Evolutionary conservation across 2,797 vertebrate species (phyloP).

Genomic region (Cossypha dichroa): DNA sequence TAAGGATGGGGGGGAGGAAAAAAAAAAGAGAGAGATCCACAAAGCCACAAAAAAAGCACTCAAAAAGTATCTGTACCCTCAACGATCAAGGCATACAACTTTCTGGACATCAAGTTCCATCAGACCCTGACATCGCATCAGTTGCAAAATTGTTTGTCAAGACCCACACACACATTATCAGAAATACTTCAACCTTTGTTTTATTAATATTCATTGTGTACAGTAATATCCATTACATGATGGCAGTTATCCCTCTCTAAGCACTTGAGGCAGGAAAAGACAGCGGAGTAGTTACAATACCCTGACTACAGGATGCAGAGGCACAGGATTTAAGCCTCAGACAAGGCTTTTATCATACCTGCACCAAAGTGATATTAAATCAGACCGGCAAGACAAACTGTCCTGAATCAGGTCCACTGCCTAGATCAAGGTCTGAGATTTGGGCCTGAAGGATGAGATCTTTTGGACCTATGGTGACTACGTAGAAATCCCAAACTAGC

Average conservation of each 20-base stretch:
- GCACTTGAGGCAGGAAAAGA: background rate
- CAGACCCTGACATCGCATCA: background rate
- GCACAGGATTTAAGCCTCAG: background rate
- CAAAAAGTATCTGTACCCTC: background rate
- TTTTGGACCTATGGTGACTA: background rate
- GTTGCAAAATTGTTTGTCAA: background rate
- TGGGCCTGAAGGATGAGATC: background rate
- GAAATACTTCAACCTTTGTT: background rate
- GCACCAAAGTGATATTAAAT: background rate
- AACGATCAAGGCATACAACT: background rate
- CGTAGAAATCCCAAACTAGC: background rate
- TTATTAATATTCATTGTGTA: background rate
- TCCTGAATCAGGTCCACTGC: background rate
- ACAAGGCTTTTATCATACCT: background rate
- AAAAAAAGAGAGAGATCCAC: background rate
- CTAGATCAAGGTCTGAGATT: accelerated
- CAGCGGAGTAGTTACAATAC: background rate
- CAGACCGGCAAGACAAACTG: background rate
- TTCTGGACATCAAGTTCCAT: background rate
- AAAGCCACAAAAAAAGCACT: background rate
- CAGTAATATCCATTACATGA: background rate
- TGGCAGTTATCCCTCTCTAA: background rate
- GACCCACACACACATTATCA: background rate
- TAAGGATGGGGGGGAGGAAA: background rate
- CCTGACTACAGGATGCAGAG: background rate